Evolutionary conservation across 92 coral and sea anemone species (phyloP).

Genomic region (Phenganax stokvisi): DNA sequence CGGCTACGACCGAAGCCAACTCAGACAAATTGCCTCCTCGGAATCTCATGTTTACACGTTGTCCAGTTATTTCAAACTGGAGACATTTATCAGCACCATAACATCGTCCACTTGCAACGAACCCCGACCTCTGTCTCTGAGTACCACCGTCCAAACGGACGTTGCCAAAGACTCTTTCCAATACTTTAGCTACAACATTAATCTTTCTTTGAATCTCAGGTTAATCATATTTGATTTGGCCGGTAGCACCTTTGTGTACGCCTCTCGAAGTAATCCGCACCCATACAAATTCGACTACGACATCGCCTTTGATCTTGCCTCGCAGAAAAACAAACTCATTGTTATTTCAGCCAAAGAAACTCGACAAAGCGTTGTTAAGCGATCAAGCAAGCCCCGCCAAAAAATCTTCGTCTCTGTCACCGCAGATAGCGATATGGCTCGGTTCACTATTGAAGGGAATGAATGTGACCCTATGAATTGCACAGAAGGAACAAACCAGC

Average conservation of each 20-base stretch:
- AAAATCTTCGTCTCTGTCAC: no score
- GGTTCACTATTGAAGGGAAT: no score
- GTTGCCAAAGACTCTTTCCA: background rate
- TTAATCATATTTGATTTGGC: constrained; percentile 23
- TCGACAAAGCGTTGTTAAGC: background rate
- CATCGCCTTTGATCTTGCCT: constrained; percentile 29
- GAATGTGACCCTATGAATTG: no score
- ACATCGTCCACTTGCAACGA: constrained; percentile 34
- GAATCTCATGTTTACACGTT: constrained; percentile 29
- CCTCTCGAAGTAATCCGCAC: constrained; percentile 34
- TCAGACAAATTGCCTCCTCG: constrained; percentile 31
- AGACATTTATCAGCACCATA: constrained; percentile 13
- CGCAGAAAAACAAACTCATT: constrained; percentile 35
- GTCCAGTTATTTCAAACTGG: constrained; percentile 5
- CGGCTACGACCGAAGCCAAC: constrained; percentile 25
- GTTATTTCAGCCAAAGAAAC: background rate
- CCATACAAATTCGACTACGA: constrained; percentile 43
- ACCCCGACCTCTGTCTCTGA: constrained; percentile 19
- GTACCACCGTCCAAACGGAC: constrained; percentile 6
- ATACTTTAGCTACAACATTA: constrained; percentile 38
- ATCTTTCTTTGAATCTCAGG: constrained; percentile 24
- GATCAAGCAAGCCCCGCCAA: background rate
- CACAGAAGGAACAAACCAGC: no score
- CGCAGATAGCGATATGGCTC: no score
- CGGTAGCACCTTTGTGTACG: constrained; percentile 33